Percentiles rank a stretch among this genome's conserved stretches.
Evolutionary conservation across 1,140 invertebrate species (phyloP).

Genomic region (Sitobion miscanthi): DNA sequence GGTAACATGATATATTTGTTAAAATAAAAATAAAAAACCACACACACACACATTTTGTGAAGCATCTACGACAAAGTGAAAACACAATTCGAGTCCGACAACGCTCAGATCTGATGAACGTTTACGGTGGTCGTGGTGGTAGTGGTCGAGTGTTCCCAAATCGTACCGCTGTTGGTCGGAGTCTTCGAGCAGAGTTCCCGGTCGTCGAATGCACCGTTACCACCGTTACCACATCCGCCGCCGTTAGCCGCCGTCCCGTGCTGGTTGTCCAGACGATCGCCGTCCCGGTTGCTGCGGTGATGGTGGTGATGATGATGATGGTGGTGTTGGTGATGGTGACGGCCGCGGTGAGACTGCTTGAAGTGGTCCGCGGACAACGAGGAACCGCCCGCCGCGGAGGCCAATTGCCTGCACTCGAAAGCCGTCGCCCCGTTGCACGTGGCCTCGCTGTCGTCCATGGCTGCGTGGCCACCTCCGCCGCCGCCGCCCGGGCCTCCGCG

Average conservation of each 20-base stretch:
- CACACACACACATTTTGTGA: background rate
- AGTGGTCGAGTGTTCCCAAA: constrained; percentile 31
- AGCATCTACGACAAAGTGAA: background rate
- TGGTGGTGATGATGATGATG: background rate
- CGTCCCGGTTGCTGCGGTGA: background rate
- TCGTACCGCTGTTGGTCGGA: background rate
- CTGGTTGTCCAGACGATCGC: too few relatives aligned
- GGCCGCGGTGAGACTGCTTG: background rate
- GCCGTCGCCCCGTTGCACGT: constrained; percentile 30
- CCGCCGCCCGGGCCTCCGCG: constrained; percentile 65
- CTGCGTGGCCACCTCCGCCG: constrained; percentile 59
- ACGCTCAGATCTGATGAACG: background rate
- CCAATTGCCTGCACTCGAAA: constrained; percentile 17
- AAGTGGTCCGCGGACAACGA: background rate
- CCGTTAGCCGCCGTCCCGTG: background rate
- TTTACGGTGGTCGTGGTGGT: constrained; percentile 8
- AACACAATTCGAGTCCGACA: background rate
- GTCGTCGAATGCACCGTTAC: background rate
- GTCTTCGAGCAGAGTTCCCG: background rate
- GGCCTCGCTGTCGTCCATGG: constrained; percentile 22
- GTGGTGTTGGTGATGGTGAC: background rate
- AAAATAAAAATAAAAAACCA: background rate
- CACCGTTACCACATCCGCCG: background rate
- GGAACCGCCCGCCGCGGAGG: background rate
- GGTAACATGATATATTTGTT: too few relatives aligned